Evolutionary conservation across 2,113 vertebrate species (phyloP), one percentile per base, ranked within the genome.

Genomic region (Crotalus helleri): DNA sequence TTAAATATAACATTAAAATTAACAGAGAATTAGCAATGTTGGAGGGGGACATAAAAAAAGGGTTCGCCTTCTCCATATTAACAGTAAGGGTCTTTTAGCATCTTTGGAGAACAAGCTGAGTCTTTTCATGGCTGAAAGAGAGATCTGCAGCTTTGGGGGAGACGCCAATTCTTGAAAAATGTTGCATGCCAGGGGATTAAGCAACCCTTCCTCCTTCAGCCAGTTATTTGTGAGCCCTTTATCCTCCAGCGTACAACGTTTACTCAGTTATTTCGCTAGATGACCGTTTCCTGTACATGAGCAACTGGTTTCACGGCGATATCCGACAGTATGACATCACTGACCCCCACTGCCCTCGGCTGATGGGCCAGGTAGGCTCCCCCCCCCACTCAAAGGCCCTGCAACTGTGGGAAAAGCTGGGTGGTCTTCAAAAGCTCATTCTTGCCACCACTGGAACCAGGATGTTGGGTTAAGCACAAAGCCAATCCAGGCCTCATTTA

Each of bases 231-330:
- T 46, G 92, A 89, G 29, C 12, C n/a, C 12, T 51, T 6, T 74
- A 0, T 58, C n/a, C 23, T 86, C 11, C 11, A 57, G 99, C 98
- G 98, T 96, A 99, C 17, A 98, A 98, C 95, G 98, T 98, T 0
- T 98, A 99, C 92, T 98, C 99, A 96, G 95, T 99, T 93, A 95
- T 99, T 95, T 99, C 99, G 0, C 91, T 99, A 98, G 99, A 99
- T 0, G 99, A 99, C 95, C 97, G 97, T 3, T 99, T 98, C 93
- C 97, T 99, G 24, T 99, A 98, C 96, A 98, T 99, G 97, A 99
- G 98, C 97, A 99, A 99, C 94, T 99, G 99, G 99, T 91, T 99
- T 29, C 99, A 99, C 0, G 99, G 99, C 1, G 99, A 99, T 94
- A 64, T 99, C 93, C 97, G 99, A 4, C 99, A 99, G 96, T 99